Conservation (phyloP, 2,113 vertebrate species). For the Athene noctua region DNA sequence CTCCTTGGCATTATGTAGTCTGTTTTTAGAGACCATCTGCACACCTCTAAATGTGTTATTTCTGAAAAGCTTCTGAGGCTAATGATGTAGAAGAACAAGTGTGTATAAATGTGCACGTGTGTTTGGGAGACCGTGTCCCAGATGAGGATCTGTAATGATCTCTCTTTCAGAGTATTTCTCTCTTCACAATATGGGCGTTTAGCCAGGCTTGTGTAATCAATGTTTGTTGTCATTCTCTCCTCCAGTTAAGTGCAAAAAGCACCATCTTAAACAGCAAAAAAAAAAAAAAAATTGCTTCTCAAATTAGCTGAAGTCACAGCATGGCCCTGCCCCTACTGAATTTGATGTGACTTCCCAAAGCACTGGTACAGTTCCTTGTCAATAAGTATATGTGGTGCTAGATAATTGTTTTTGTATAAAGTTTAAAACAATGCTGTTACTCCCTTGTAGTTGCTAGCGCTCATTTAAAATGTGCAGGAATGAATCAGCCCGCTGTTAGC, state of each 20-base stretch:
- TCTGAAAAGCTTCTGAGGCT: background rate
- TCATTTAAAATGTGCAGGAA: background rate
- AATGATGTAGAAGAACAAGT: fast-evolving
- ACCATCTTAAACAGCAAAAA: background rate
- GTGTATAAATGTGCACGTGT: background rate
- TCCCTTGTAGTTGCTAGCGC: background rate
- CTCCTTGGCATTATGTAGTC: background rate
- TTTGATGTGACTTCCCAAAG: background rate
- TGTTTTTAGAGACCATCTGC: background rate
- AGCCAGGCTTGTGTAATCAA: background rate
- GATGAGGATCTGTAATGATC: background rate
- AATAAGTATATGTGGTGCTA: background rate
- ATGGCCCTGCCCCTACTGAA: background rate
- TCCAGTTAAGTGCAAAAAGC: background rate
- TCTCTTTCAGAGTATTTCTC: background rate
- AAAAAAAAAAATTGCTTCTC: background rate
- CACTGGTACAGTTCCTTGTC: background rate
- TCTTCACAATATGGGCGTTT: background rate
- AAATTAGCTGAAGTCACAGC: background rate
- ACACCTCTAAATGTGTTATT: background rate
- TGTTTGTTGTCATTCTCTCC: background rate
- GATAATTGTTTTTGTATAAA: background rate
- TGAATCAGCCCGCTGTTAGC: background rate
- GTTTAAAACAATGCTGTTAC: background rate
- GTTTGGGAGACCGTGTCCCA: background rate